A percentile compares a stretch with the other conserved stretches of the same genome.
phyloP scores from a whole-genome alignment of 37 sponge, comb jelly and placozoan genomes.

The Geodia barretti region DNA sequence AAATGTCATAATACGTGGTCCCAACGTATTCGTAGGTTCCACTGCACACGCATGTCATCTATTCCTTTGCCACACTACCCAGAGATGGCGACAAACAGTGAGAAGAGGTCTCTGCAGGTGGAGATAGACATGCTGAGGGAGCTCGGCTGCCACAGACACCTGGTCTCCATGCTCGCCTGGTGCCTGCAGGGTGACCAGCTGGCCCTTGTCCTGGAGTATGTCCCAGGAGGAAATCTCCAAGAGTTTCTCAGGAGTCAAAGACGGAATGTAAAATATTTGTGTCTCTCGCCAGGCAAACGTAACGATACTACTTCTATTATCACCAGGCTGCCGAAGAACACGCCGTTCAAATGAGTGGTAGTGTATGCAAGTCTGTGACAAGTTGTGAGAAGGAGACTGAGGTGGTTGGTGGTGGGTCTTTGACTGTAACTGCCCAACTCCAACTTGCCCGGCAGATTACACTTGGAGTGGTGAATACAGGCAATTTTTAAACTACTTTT shows the following conservation, averaged over 20 bases:
- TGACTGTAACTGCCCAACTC: neutral
- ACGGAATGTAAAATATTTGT: neutral
- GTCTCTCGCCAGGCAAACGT: no score
- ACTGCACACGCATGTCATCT: no score
- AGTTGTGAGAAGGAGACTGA: neutral
- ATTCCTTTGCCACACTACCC: no score
- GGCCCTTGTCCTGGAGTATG: slow-evolving; percentile 15
- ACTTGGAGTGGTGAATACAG: neutral
- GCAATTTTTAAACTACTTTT: no score
- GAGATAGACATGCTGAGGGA: slow-evolving; percentile 23
- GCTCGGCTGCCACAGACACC: slow-evolving; percentile 9
- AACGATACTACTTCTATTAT: no score
- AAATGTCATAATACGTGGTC: no score
- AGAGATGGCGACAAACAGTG: slow-evolving; percentile 5
- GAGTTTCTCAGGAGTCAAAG: slow-evolving; percentile 9
- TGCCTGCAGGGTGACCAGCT: neutral
- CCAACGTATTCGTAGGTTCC: no score
- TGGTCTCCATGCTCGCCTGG: slow-evolving; percentile 29
- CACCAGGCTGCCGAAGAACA: no score
- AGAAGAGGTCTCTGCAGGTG: neutral
- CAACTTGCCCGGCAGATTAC: neutral
- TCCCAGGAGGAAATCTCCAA: slow-evolving; percentile 15
- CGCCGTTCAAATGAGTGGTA: no score
- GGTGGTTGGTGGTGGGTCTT: neutral
- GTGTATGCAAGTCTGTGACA: no score